phyloP scores from a whole-genome alignment of 2,113 vertebrate species.

The Sceloporus undulatus region DNA sequence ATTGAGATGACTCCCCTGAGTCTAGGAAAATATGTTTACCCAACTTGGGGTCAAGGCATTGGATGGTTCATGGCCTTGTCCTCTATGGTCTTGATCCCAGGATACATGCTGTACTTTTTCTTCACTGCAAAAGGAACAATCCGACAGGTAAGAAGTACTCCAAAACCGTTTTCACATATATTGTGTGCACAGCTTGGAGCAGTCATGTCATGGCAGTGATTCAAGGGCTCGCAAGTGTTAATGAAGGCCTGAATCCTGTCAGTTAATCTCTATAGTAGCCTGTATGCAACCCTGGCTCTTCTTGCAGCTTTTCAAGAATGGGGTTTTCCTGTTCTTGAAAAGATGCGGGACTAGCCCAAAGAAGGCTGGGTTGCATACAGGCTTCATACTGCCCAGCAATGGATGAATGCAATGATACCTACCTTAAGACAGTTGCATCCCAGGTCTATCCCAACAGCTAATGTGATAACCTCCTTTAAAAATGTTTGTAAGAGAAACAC shows the following conservation, averaged over 20 bases:
- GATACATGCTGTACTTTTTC: slow-evolving; percentile 86
- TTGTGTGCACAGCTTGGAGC: background rate
- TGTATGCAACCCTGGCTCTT: too few relatives aligned
- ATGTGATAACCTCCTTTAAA: too few relatives aligned
- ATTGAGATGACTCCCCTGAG: slow-evolving; percentile 91
- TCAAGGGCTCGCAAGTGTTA: background rate
- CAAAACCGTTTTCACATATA: background rate
- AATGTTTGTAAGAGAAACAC: background rate
- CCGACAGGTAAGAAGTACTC: slow-evolving; percentile 72
- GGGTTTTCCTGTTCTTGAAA: too few relatives aligned
- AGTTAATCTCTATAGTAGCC: too few relatives aligned
- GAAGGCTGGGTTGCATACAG: too few relatives aligned
- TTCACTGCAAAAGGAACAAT: slow-evolving; percentile 81
- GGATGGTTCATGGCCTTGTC: slow-evolving; percentile 91
- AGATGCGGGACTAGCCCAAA: too few relatives aligned
- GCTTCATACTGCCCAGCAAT: too few relatives aligned
- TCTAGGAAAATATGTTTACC: slow-evolving; percentile 87
- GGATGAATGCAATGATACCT: too few relatives aligned
- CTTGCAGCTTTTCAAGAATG: too few relatives aligned
- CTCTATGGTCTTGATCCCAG: slow-evolving; percentile 90
- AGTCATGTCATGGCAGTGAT: background rate
- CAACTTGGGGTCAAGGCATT: slow-evolving; percentile 87
- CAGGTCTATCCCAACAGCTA: too few relatives aligned
- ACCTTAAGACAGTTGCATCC: too few relatives aligned
- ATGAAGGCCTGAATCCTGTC: too few relatives aligned